Base-by-base conservation (phyloP, 2,888 invertebrate species). In the Acrocyrtus sp. region DNA sequence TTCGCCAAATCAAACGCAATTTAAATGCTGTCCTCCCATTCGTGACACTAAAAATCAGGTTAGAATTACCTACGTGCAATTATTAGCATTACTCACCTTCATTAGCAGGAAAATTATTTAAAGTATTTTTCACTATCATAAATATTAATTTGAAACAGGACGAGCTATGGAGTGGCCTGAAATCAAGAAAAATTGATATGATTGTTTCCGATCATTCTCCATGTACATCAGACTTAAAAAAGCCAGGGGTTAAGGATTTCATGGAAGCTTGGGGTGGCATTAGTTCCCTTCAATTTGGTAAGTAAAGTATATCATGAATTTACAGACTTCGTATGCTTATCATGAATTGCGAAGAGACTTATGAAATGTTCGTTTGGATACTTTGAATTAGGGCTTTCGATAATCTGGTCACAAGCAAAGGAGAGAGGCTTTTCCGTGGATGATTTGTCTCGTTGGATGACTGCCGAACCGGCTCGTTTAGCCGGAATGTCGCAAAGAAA, bases 231-330 rank as follows among this genome's bases (percentile, higher is more conserved):
- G 89, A 89, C 21, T 85, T 88, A 12, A 90, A 90, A 80, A 83
- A 84, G 27, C 81, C 81, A 6, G 81, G 82, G 15, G 79, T 83
- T 19, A 88, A 88, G 27, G 87, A 91, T 81, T 91, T 91, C 81
- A 82, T 91, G 70, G 87, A 88, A 78, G 91, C 91, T 27, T 91
- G 91, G 90, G 91, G 91, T 29, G 92, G 92, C 53, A 90, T 92
- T 72, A 89, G 91, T 0, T 90, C 91, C 0, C 84, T 92, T 24
- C 92, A 92, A 83, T 89, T 91, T 82, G 90, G 90, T 88, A 84
- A 74, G 82, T 80, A 27, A n/a, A n/a, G n/a, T n/a, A n/a, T n/a
- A n/a, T n/a, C n/a, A n/a, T n/a, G n/a, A 60, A 68, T 48, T 48
- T 2, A 34, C 27, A 56, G 39, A 12, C 12, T 19, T 24, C 24